A percentile compares a stretch with the other conserved stretches of the same genome.
Conservation (phyloP, 2,888 invertebrate genomes). For the Agrotis segetum region DNA sequence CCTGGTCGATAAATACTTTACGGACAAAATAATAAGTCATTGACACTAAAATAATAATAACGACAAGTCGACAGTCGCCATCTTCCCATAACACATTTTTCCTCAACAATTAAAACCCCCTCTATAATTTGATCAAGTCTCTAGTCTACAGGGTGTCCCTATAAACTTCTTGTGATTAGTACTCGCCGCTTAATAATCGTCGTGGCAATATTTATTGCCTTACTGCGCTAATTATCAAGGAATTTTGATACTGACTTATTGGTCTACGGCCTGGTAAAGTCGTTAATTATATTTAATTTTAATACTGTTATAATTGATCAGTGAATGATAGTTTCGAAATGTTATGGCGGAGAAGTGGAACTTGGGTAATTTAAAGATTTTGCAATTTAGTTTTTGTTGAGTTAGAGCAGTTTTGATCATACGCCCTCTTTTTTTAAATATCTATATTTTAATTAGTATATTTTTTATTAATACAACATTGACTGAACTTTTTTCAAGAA, state of each 20-base stretch:
- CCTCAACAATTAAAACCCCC: slow-evolving; percentile 43
- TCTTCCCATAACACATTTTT: slow-evolving; percentile 40
- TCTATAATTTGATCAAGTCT: slow-evolving; percentile 68
- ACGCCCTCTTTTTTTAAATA: too few relatives aligned
- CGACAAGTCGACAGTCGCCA: neutral
- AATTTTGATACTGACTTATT: slow-evolving; percentile 90
- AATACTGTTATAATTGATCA: slow-evolving; percentile 70
- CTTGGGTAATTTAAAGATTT: slow-evolving; percentile 11
- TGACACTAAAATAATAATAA: neutral
- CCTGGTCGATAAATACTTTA: too few relatives aligned
- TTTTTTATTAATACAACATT: neutral
- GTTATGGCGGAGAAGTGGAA: slow-evolving; percentile 25
- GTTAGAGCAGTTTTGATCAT: neutral
- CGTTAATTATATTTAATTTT: slow-evolving; percentile 80
- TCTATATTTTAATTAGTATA: too few relatives aligned
- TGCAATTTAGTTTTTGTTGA: slow-evolving; percentile 27
- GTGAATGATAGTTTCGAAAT: slow-evolving; percentile 57
- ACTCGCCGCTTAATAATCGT: slow-evolving; percentile 87
- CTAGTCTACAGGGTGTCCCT: slow-evolving; percentile 74
- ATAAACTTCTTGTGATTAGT: slow-evolving; percentile 84
- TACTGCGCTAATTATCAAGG: slow-evolving; percentile 87
- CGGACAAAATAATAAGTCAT: too few relatives aligned
- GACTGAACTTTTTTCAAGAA: too few relatives aligned
- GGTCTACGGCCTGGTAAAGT: slow-evolving; percentile 67
- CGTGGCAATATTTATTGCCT: slow-evolving; percentile 87